Base-by-base conservation (phyloP, 2,113 vertebrate species). In the Pardalotus punctatus region DNA sequence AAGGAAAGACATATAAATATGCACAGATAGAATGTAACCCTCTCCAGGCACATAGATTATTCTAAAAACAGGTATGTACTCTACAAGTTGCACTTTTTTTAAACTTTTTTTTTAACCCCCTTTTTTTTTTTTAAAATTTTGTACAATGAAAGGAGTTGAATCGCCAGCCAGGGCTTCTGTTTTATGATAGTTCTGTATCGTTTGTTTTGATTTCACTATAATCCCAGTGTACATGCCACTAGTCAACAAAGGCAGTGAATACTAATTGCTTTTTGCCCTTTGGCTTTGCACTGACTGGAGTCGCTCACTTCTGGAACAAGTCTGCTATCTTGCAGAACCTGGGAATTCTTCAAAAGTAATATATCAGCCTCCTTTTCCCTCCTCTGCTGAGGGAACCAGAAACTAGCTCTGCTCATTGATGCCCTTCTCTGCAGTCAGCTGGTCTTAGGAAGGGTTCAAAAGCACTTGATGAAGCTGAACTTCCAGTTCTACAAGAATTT, bases 11-110 rank as follows among this genome's bases (percentile, higher is more conserved):
- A 97, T 77, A 97, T 96, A 97, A 98, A 98, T 95, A 98, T 97
- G 97, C 98, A 97, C 97, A 97, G 98, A 93, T 98, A 98, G 97
- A 98, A 96, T 97, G 97, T 96, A 97, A 95, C 64, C 80, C 56
- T 92, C 86, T 94, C 86, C 87, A 88, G 96, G 95, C 96, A 97
- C 91, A 38, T 96, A 97, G 83, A 95, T 96, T 96, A 96, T 97
- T 94, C 97, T 96, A 96, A 93, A 87, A 96, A 77, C 97, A 98
- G 98, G 98, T 98, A 97, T 9, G 97, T 98, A 97, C 76, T 92
- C 17, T 90, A 73, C n/a, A 22, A 71, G 51, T 80, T 94, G 88
- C 86, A 79, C 69, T 65, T 88, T 60, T 54, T 27, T 28, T 23
- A 16, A 8, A 2, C 3, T 27, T 62, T 79, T 57, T 62, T 74